Percentiles rank a stretch among this genome's conserved stretches.
These are phyloP conservation scores for Pedetes capensis DNA, from an alignment of 2,113 vertebrate species.

Conservation along the genomic window DNA sequence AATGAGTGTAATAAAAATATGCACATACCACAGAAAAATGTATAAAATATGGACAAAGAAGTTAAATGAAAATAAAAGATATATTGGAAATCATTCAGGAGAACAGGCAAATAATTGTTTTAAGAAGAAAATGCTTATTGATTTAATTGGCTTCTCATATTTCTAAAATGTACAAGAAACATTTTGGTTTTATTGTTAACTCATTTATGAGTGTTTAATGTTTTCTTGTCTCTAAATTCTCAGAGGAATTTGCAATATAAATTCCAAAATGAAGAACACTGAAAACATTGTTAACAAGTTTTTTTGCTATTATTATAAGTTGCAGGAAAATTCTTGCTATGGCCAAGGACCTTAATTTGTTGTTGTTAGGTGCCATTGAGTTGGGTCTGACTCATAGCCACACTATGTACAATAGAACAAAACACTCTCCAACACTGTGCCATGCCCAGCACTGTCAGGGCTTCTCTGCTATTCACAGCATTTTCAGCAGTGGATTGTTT, in stretches of 20 bases:
- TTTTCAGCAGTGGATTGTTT: too few species aligned
- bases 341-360: background rate
- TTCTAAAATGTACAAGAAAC: background rate
- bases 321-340: background rate
- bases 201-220: background rate
- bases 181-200: background rate
- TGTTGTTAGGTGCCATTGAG: too few species aligned
- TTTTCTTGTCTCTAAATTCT: background rate
- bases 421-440: too few species aligned
- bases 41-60: background rate
- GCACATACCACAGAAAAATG: background rate
- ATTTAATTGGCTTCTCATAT: background rate
- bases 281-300: background rate
- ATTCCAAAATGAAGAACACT: background rate
- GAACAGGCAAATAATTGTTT: constrained; percentile 5
- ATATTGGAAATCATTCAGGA: background rate
- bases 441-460: too few species aligned
- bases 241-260: background rate
- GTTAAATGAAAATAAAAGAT: background rate
- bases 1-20: background rate
- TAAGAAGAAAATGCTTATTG: background rate
- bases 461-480: too few species aligned
- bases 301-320: background rate
- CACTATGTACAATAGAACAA: too few species aligned
- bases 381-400: too few species aligned